These are phyloP conservation scores for Blastobasis adustella DNA, from an alignment of 2,888 invertebrate species.

Conservation along the genomic window DNA sequence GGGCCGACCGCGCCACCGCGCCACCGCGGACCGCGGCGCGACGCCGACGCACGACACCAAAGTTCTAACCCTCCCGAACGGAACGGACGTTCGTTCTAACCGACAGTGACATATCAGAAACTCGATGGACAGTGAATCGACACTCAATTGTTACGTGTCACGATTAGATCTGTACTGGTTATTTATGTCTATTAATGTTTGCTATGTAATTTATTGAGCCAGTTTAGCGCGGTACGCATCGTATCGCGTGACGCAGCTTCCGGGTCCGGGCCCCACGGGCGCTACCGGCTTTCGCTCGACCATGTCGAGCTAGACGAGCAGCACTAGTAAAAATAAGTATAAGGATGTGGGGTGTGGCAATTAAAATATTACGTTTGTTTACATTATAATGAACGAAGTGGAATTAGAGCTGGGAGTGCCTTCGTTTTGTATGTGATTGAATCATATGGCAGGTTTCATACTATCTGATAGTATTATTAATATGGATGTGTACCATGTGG, in stretches of 20 bases:
- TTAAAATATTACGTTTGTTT: slow-evolving; percentile 24
- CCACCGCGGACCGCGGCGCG: not conserved
- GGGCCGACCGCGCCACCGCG: not conserved
- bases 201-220: not conserved
- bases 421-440: slow-evolving; percentile 34
- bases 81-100: slow-evolving; percentile 1
- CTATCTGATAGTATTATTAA: slow-evolving; percentile 51
- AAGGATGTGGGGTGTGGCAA: slow-evolving; percentile 31
- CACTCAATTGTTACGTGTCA: not conserved
- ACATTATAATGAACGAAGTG: slow-evolving; percentile 21
- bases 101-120: slow-evolving; percentile 13
- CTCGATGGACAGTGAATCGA: slow-evolving; percentile 5
- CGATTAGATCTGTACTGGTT: not conserved
- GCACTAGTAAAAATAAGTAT: slow-evolving; percentile 10
- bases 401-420: slow-evolving; percentile 46
- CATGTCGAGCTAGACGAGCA: no score
- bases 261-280: no score
- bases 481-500: slow-evolving; percentile 18
- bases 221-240: no score
- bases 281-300: no score
- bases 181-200: slow-evolving; percentile 6
- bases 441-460: slow-evolving; percentile 27
- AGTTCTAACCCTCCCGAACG: slow-evolving; percentile 2
- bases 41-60: not conserved
- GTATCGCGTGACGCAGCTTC: no score